These are phyloP conservation scores for Scolopax mira DNA, from an alignment of 2,113 vertebrate genomes.

Conservation along the genomic window DNA sequence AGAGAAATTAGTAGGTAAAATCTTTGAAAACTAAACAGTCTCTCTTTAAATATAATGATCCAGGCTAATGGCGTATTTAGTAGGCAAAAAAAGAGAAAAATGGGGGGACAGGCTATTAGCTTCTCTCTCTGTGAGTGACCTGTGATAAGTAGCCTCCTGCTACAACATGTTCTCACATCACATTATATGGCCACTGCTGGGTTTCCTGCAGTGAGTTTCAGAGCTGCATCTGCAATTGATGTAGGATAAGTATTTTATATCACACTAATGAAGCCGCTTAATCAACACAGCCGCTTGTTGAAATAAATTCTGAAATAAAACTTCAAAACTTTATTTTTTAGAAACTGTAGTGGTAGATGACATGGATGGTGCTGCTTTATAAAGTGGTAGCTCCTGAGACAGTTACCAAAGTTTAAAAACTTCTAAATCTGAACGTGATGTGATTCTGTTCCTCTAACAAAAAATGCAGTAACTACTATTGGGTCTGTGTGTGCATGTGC, in stretches of 20 bases:
- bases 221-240: background rate
- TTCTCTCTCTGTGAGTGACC: background rate
- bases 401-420: background rate
- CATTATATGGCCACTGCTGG: background rate
- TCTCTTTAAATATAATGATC: background rate
- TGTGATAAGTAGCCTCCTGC: background rate
- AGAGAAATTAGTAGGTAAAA: background rate
- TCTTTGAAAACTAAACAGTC: background rate
- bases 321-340: background rate
- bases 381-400: background rate
- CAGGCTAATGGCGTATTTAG: background rate
- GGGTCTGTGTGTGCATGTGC: background rate
- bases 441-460: background rate
- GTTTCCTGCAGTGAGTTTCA: background rate
- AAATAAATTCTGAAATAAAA: background rate
- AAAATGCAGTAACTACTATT: background rate
- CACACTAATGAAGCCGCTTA: background rate
- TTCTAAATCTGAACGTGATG: background rate
- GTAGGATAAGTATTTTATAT: background rate
- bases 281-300: rapidly evolving
- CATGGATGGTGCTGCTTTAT: background rate
- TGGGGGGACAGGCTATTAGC: background rate
- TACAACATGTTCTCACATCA: background rate
- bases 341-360: background rate
- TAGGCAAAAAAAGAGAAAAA: background rate